These are phyloP conservation scores for Flexamia atlantica DNA, from an alignment of 2,888 invertebrate genomes.

Conservation along the genomic window DNA sequence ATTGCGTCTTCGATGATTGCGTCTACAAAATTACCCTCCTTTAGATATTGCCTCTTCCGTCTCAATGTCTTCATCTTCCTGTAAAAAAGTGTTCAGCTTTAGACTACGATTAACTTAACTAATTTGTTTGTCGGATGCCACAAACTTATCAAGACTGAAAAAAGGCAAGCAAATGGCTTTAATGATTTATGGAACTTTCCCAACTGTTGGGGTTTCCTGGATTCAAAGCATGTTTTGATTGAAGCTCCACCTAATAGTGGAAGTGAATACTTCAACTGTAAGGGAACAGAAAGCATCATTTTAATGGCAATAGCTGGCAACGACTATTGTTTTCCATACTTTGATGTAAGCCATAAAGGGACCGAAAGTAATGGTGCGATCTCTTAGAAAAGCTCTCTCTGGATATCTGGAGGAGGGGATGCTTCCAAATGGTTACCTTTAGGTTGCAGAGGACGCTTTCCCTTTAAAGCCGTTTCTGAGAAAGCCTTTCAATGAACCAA, in stretches of 20 bases:
- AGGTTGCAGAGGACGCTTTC: slow-evolving; percentile 68
- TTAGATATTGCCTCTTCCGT: too few relatives aligned
- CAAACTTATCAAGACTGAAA: neutral
- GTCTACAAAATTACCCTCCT: too few relatives aligned
- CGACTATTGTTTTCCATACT: slow-evolving; percentile 67
- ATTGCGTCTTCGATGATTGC: too few relatives aligned
- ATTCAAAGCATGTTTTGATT: slow-evolving; percentile 70
- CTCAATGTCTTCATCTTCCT: too few relatives aligned
- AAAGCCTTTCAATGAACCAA: slow-evolving; percentile 65
- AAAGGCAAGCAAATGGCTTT: slow-evolving; percentile 47
- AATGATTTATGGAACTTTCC: slow-evolving; percentile 64
- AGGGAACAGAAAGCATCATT: slow-evolving; percentile 69
- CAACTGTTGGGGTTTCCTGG: slow-evolving; percentile 66
- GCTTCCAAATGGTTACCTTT: slow-evolving; percentile 26
- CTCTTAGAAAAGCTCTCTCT: slow-evolving; percentile 62
- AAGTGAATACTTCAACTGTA: slow-evolving; percentile 69
- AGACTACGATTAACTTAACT: too few relatives aligned
- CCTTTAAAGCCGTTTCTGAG: slow-evolving; percentile 65
- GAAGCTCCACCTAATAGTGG: slow-evolving; percentile 68
- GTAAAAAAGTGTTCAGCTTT: too few relatives aligned
- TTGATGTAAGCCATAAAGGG: slow-evolving; percentile 67
- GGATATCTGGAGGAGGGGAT: slow-evolving; percentile 57
- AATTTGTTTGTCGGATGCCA: too few relatives aligned
- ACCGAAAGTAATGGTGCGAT: slow-evolving; percentile 67
- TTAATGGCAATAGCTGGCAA: slow-evolving; percentile 69